phyloP scores from a whole-genome alignment of 2,797 vertebrate genomes.

The Centroberyx gerrardi region DNA sequence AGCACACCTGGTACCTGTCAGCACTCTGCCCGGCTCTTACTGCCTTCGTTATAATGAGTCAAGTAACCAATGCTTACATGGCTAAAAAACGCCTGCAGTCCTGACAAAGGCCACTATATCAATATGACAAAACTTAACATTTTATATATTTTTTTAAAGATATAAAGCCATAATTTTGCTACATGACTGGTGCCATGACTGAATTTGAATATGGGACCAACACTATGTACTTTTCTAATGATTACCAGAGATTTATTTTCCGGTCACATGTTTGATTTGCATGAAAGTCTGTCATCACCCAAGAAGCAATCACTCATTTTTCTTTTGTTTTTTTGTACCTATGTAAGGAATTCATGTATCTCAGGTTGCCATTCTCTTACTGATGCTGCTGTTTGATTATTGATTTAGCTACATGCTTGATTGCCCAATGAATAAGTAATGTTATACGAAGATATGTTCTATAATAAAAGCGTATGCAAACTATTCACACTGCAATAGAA shows the following conservation, averaged over 20 bases:
- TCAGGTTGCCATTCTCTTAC: neutral
- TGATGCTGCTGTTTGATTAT: constrained; percentile 7
- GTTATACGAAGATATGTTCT: neutral
- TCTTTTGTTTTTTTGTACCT: neutral
- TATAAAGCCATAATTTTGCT: neutral
- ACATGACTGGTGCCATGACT: neutral
- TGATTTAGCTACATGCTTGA: neutral
- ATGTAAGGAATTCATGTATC: neutral
- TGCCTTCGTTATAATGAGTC: constrained; percentile 93
- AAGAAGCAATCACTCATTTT: neutral
- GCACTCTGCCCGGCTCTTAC: constrained; percentile 87
- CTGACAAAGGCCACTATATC: constrained; percentile 49
- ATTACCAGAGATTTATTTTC: neutral
- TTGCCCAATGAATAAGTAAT: neutral
- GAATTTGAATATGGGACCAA: neutral
- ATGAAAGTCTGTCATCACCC: neutral
- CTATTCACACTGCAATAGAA: constrained; percentile 72
- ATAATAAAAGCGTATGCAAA: constrained; percentile 30
- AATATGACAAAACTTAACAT: neutral
- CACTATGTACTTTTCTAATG: neutral
- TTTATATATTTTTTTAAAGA: no score
- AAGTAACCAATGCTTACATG: constrained; percentile 93
- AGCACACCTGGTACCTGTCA: constrained; percentile 89
- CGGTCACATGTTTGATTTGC: neutral
- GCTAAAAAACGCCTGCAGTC: constrained; percentile 93